Conservation (phyloP, 30 jellyfish, hydroid and myxozoan genomes). For the Nemopilema nomurai region DNA sequence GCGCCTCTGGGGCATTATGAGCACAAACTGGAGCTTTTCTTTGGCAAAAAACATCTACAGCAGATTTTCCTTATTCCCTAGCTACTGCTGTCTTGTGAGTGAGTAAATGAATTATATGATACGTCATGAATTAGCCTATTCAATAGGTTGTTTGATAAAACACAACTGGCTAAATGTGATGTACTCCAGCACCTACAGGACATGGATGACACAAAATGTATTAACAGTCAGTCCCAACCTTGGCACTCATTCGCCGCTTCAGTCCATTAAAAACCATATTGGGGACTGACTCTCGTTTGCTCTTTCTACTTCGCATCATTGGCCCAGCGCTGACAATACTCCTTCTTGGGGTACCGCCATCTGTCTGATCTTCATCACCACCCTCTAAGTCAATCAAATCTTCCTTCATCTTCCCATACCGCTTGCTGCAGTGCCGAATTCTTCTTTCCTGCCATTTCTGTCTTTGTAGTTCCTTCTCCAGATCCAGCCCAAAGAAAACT, state of each 20-base stretch:
- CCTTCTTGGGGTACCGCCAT: constrained; percentile 47
- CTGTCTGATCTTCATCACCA: constrained; percentile 10
- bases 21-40: no score
- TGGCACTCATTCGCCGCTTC: constrained; percentile 60
- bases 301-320: constrained; percentile 30
- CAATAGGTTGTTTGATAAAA: no score
- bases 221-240: no score
- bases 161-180: no score
- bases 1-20: no score
- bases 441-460: constrained; percentile 80
- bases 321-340: constrained; percentile 45
- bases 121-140: no score
- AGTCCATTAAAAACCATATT: constrained; percentile 71
- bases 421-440: constrained; percentile 69
- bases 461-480: constrained; percentile 43
- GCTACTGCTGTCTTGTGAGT: no score
- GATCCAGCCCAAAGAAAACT: constrained; percentile 59
- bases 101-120: no score
- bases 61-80: no score
- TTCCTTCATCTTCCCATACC: constrained; percentile 64
- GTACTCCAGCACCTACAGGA: no score
- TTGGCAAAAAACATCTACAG: no score
- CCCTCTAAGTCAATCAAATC: constrained; percentile 42
- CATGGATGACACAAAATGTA: no score
- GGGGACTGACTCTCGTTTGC: constrained; percentile 76